phyloP scores from a whole-genome alignment of 2,797 vertebrate genomes.

The Thripadectes ignobilis region DNA sequence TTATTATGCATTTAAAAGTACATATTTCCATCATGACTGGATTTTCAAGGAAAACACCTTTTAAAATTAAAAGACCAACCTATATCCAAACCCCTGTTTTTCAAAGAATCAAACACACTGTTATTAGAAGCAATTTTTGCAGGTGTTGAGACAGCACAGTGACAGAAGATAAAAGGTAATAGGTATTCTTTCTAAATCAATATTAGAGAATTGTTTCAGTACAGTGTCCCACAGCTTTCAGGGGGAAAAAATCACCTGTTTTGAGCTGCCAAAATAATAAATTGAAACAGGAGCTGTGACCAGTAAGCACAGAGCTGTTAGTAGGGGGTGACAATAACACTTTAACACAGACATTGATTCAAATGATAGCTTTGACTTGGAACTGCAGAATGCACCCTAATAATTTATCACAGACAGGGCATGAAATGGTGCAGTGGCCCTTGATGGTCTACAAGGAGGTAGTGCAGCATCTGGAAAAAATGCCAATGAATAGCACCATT shows the following conservation, averaged over 20 bases:
- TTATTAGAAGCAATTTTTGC: slow-evolving; percentile 41
- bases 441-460: background rate
- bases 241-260: background rate
- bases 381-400: background rate
- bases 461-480: background rate
- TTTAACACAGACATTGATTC: slow-evolving; percentile 39
- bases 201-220: slow-evolving; percentile 25
- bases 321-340: background rate
- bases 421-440: background rate
- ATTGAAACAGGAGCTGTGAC: slow-evolving; percentile 18
- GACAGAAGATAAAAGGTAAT: slow-evolving; percentile 43
- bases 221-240: slow-evolving; percentile 5
- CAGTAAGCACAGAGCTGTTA: slow-evolving; percentile 3
- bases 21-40: background rate
- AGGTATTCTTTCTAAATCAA: slow-evolving; percentile 10
- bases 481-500: background rate
- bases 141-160: slow-evolving; percentile 14
- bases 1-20: background rate
- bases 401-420: slow-evolving; percentile 5
- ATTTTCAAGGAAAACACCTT: background rate
- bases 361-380: slow-evolving; percentile 42
- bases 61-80: background rate
- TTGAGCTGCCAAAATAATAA: slow-evolving; percentile 38
- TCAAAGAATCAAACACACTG: background rate
- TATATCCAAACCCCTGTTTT: background rate